phyloP scores from a whole-genome alignment of 2,888 invertebrate species.

The Amblyjoppa proteus region DNA sequence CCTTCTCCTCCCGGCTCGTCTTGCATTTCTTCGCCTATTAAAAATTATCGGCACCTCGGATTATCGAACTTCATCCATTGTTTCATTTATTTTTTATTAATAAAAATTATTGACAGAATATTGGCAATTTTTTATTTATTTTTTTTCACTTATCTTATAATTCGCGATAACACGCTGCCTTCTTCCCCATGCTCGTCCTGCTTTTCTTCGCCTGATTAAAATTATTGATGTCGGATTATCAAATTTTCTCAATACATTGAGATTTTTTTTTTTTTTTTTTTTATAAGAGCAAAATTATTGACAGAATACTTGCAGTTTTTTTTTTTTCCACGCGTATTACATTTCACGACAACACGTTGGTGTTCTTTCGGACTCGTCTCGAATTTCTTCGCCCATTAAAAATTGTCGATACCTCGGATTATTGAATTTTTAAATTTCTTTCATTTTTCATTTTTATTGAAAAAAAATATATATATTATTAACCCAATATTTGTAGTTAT shows the following conservation, averaged over 20 bases:
- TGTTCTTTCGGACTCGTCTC: background rate
- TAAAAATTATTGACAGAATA: background rate
- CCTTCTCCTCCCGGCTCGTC: background rate
- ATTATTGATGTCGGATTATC: background rate
- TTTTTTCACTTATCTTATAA: too few relatives aligned
- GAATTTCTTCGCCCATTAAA: background rate
- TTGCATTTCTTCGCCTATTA: background rate
- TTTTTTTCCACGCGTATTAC: too few relatives aligned
- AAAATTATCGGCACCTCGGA: background rate
- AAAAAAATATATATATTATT: background rate
- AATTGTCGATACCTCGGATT: background rate
- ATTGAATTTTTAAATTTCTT: background rate
- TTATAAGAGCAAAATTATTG: too few relatives aligned
- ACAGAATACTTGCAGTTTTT: background rate
- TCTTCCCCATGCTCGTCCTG: background rate
- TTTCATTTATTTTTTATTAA: background rate
- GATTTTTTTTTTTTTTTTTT: background rate
- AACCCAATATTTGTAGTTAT: slow-evolving; percentile 12
- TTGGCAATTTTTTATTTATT: background rate
- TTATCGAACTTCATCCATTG: background rate
- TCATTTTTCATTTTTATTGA: too few relatives aligned
- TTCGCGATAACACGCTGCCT: background rate
- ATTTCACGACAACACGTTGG: background rate
- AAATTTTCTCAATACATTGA: background rate
- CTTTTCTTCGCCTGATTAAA: background rate